Conservation (phyloP, 2,888 invertebrate genomes). For the Spilarctia lutea region DNA sequence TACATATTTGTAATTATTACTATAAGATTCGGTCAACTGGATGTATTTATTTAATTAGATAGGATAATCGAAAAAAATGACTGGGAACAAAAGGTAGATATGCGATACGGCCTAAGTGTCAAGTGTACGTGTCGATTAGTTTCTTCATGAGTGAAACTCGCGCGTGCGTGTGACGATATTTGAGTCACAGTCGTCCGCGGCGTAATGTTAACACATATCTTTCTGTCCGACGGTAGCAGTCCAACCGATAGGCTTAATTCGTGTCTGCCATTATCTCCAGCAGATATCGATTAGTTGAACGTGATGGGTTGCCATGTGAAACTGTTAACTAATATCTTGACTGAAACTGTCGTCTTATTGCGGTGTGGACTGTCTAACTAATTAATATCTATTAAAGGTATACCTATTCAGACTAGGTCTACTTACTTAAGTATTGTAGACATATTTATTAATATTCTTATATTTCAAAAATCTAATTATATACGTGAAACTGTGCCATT, state of each 20-base stretch:
- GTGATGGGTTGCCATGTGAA: slow-evolving; percentile 59
- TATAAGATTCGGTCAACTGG: slow-evolving; percentile 74
- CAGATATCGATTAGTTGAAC: slow-evolving; percentile 61
- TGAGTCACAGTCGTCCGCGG: slow-evolving; percentile 53
- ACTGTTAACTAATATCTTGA: slow-evolving; percentile 55
- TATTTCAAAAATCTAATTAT: slow-evolving; percentile 80
- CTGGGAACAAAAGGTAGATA: slow-evolving; percentile 82
- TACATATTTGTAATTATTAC: slow-evolving; percentile 84
- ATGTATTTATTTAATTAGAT: slow-evolving; percentile 84
- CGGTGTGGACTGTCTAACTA: slow-evolving; percentile 40
- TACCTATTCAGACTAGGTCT: slow-evolving; percentile 64
- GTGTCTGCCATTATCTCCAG: slow-evolving; percentile 52
- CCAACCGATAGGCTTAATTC: slow-evolving; percentile 53
- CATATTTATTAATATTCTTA: slow-evolving; percentile 76
- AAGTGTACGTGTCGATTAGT: slow-evolving; percentile 60
- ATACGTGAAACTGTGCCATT: slow-evolving; percentile 85
- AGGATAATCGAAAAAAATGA: slow-evolving; percentile 81
- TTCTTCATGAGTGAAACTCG: slow-evolving; percentile 43
- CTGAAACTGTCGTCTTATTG: slow-evolving; percentile 44
- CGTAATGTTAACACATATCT: slow-evolving; percentile 75
- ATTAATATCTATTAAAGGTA: slow-evolving; percentile 55
- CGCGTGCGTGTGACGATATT: slow-evolving; percentile 30
- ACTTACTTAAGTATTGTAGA: slow-evolving; percentile 69
- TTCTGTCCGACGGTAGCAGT: slow-evolving; percentile 62
- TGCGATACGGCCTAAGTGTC: slow-evolving; percentile 77